Evolutionary conservation across 2,888 invertebrate species (phyloP), one percentile per base, ranked within the genome.

Genomic region (Erebia palarica): DNA sequence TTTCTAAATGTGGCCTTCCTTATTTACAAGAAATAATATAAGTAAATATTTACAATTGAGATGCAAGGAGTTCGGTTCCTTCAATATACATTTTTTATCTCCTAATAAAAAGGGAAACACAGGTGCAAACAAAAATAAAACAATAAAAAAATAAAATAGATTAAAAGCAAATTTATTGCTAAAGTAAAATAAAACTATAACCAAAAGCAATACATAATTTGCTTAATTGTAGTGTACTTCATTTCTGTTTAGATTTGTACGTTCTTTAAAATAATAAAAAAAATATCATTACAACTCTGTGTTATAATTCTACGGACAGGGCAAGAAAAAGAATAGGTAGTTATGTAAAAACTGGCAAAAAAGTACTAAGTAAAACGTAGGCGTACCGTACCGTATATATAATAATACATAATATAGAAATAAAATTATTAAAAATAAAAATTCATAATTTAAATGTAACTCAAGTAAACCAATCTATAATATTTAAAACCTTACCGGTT

Each of bases 61-160:
- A 87, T 93, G 93, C 93, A 93, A 94, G 94, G 93, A 93, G 90
- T 94, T 84, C 80, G 93, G 93, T 94, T 93, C 94, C 93, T 87
- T 86, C 84, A 90, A 88, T 91, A 79, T 92, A 92, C 90, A 92
- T 78, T 83, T 83, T 80, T 74, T 77, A 76, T 74, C 68, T 68
- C 75, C 84, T 86, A 86, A 76, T 70, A 81, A 81, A 82, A 4
- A 77, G 79, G 78, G 77, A 80, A 82, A 78, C 75, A 80, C 75
- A 77, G 84, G 82, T 58, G 81, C 80, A 78, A 76, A 74, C 13
- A 76, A 79, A 84, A 80, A 81, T 80, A 82, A 84, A 80, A 85
- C 86, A 89, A 90, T 85, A 84, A 88, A 91, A 80, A 78, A 79
- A 72, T 77, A 91, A 91, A 91, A 86, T 83, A 87, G 81, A 90